Conservation (phyloP, 2,888 invertebrate genomes). For the Sphaerolaimus hirsutus region DNA sequence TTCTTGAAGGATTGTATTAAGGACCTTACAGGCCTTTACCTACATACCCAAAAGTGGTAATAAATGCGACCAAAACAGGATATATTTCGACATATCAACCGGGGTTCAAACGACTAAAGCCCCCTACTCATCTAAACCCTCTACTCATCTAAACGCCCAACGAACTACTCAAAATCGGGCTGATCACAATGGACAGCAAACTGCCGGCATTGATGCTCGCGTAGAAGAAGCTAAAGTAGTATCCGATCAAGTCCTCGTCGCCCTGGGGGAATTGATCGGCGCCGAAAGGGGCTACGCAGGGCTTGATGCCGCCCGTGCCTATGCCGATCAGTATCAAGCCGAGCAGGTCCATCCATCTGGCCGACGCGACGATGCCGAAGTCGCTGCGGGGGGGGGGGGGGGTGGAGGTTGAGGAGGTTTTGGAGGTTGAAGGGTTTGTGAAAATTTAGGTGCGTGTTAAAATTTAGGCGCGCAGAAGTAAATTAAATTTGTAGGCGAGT, state of each 20-base stretch:
- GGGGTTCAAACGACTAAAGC: too few relatives aligned
- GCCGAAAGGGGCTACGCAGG: constrained; percentile 33
- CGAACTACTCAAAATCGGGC: constrained; percentile 55
- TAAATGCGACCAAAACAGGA: background rate
- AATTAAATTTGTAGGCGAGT: too few relatives aligned
- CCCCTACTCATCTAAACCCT: too few relatives aligned
- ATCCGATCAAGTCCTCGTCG: constrained; percentile 43
- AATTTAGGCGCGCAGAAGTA: too few relatives aligned
- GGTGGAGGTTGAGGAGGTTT: too few relatives aligned
- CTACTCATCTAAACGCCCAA: too few relatives aligned
- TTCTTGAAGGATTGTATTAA: too few relatives aligned
- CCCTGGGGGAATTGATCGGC: constrained; percentile 31
- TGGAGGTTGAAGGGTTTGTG: too few relatives aligned
- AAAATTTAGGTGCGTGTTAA: too few relatives aligned
- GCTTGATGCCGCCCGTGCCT: constrained; percentile 33
- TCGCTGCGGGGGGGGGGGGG: too few relatives aligned
- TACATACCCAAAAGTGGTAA: background rate
- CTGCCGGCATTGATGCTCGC: constrained; percentile 71
- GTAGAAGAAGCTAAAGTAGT: constrained; percentile 79
- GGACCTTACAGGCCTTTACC: too few relatives aligned
- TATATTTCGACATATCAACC: constrained; percentile 1
- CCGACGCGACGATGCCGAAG: too few relatives aligned
- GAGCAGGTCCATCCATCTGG: constrained; percentile 13
- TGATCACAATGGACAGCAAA: constrained; percentile 58
- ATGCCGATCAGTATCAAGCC: constrained; percentile 28